phyloP scores from a whole-genome alignment of 2,888 invertebrate genomes.

The Eumerus sabulonum region DNA sequence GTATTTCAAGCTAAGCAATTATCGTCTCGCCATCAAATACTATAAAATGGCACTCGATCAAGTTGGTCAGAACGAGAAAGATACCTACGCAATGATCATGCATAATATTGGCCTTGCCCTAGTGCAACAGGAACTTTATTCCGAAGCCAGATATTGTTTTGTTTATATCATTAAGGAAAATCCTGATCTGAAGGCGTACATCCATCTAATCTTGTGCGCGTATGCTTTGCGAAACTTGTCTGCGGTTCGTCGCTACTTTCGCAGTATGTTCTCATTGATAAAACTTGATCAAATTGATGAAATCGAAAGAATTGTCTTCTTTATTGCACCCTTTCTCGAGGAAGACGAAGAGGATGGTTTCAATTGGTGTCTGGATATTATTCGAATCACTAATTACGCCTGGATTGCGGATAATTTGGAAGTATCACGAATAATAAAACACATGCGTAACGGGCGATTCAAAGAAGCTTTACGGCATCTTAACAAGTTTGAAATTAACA shows the following conservation, averaged over 20 bases:
- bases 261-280: conserved; percentile 21
- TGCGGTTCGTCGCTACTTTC: conserved; percentile 35
- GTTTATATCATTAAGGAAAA: conserved; percentile 44
- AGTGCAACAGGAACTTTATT: conserved; percentile 46
- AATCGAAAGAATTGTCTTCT: conserved; percentile 40
- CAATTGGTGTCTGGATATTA: conserved; percentile 51
- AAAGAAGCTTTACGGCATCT: conserved; percentile 3
- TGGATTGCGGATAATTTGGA: conserved; percentile 62
- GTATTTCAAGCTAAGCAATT: conserved; percentile 48
- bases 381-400: conserved; percentile 42
- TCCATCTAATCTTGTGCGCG: conserved; percentile 42
- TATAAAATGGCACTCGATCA: conserved; percentile 64
- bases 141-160: conserved; percentile 40
- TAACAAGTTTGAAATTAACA: conserved; percentile 2
- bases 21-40: conserved; percentile 38
- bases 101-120: conserved; percentile 57
- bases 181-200: conserved; percentile 39
- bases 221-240: conserved; percentile 7
- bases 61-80: conserved; percentile 53
- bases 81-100: conserved; percentile 41
- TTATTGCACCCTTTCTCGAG: conserved; percentile 41
- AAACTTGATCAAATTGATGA: conserved; percentile 30
- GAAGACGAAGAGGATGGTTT: conserved; percentile 42
- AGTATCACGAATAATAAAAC: conserved; percentile 30
- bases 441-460: not conserved